Conservation (phyloP, 2,113 vertebrate species). For the Bombycilla garrulus region DNA sequence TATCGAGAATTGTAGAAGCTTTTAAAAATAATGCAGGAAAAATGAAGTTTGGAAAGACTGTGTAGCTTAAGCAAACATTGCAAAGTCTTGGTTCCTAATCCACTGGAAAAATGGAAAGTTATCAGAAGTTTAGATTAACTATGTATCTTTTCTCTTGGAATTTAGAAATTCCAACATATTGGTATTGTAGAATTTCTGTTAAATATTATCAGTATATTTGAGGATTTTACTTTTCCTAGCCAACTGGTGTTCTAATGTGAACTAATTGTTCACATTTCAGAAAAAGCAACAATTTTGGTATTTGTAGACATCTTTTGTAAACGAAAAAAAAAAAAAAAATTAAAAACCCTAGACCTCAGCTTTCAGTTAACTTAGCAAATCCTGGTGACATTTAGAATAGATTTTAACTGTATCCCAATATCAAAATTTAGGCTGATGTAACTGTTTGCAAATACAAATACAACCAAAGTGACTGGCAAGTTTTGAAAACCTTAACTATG, state of each 20-base stretch:
- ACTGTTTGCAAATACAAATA: background rate
- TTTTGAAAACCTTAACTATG: background rate
- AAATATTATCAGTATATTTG: background rate
- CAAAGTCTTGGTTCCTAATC: background rate
- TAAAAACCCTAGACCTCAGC: background rate
- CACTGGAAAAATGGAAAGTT: background rate
- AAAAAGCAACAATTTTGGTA: background rate
- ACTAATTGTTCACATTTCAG: background rate
- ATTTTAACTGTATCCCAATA: background rate
- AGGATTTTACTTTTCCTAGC: background rate
- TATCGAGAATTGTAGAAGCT: background rate
- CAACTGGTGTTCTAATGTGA: fast-evolving
- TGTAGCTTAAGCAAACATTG: background rate
- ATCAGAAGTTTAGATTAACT: background rate
- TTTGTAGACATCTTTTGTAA: background rate
- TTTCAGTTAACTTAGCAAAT: background rate
- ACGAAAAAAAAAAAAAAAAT: background rate
- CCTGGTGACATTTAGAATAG: background rate
- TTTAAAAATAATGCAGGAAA: background rate
- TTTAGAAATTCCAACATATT: background rate
- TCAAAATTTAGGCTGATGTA: background rate
- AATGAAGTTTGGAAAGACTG: background rate
- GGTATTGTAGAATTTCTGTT: background rate
- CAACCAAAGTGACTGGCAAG: background rate
- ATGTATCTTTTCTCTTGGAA: background rate